Evolutionary conservation across 2,113 vertebrate genomes (phyloP).

Genomic region (Pomatorhinus ruficollis): DNA sequence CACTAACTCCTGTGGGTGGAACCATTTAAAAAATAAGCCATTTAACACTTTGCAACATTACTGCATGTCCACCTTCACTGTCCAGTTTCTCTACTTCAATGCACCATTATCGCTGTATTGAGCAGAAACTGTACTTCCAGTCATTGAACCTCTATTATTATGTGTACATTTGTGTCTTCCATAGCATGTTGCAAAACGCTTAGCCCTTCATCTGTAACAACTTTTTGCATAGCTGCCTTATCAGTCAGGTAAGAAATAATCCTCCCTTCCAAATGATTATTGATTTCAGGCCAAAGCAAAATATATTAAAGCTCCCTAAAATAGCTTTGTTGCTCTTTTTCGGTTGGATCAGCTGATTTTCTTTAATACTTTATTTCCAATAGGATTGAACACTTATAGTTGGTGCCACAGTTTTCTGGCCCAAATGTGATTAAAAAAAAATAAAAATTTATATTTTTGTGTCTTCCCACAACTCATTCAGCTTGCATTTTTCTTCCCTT

Average conservation of each 20-base stretch:
- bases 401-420: background rate
- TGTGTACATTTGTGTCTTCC: background rate
- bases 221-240: background rate
- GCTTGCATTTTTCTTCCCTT: background rate
- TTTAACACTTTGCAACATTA: background rate
- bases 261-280: background rate
- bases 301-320: background rate
- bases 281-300: background rate
- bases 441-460: background rate
- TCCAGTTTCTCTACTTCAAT: background rate
- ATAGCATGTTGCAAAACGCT: background rate
- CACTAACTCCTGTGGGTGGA: background rate
- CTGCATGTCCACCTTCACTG: background rate
- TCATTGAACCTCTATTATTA: background rate
- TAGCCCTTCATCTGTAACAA: background rate
- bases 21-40: background rate
- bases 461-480: background rate
- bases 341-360: background rate
- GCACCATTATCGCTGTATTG: accelerated
- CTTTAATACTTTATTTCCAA: background rate
- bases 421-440: background rate
- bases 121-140: background rate
- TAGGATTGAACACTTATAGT: background rate
- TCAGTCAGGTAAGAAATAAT: background rate
- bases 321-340: background rate